These are phyloP conservation scores for Okapia johnstoni DNA, from an alignment of 2,113 vertebrate species.

Conservation along the genomic window DNA sequence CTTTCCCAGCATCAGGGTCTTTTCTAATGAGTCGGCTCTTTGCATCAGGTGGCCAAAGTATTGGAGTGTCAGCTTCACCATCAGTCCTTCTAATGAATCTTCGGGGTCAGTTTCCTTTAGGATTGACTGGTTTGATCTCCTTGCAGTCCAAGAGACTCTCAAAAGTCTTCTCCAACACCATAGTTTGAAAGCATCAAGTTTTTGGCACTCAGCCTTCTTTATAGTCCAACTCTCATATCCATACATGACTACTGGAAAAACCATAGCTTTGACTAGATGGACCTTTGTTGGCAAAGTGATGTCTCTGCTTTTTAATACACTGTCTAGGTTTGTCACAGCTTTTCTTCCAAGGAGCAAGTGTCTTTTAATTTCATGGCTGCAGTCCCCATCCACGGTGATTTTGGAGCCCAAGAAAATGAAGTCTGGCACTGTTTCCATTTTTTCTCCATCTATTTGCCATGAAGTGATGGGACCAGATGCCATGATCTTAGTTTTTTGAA, in stretches of 20 bases:
- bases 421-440: background rate
- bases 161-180: background rate
- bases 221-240: background rate
- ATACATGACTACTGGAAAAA: background rate
- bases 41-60: background rate
- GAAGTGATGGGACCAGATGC: background rate
- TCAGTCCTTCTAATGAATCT: background rate
- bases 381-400: background rate
- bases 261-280: background rate
- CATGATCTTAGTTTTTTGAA: background rate
- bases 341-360: background rate
- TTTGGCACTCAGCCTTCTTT: background rate
- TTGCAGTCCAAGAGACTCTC: background rate
- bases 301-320: background rate
- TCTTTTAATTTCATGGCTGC: background rate
- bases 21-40: background rate
- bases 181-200: background rate
- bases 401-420: background rate
- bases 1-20: background rate
- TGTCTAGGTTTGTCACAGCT: background rate
- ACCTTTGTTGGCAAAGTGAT: background rate
- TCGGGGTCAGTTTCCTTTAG: background rate
- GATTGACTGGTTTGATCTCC: background rate
- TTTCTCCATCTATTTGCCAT: background rate
- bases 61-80: background rate